These are phyloP conservation scores for Mormoops blainvillei DNA, from an alignment of 2,113 vertebrate genomes.

Conservation along the genomic window DNA sequence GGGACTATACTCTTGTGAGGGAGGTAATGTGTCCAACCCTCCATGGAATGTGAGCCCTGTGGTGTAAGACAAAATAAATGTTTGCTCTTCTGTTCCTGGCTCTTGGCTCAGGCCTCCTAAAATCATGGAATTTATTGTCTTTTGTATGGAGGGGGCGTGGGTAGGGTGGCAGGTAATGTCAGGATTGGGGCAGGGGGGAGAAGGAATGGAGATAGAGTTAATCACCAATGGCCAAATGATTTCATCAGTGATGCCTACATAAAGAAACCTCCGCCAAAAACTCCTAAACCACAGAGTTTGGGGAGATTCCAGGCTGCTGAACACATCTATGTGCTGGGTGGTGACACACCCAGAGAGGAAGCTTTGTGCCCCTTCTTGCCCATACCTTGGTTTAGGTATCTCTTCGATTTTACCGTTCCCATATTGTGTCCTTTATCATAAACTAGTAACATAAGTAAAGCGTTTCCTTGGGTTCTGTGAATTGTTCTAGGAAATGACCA, in stretches of 20 bases:
- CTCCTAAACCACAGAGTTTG: no score
- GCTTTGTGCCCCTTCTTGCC: not conserved
- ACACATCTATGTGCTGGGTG: not conserved
- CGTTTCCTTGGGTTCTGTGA: not conserved
- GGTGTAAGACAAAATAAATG: not conserved
- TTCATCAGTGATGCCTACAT: fast-evolving
- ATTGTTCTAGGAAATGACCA: not conserved
- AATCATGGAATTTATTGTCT: not conserved
- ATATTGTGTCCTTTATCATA: not conserved
- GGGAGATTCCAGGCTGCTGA: no score
- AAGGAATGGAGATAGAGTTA: not conserved
- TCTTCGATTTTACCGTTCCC: not conserved
- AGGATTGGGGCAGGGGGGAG: no score
- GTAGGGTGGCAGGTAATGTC: not conserved
- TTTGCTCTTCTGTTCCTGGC: not conserved
- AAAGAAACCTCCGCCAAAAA: not conserved
- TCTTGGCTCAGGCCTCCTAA: not conserved
- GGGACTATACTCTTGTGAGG: not conserved
- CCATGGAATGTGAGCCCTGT: not conserved
- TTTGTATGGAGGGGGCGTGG: not conserved
- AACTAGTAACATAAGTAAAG: not conserved
- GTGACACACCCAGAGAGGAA: not conserved
- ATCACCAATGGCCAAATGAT: not conserved
- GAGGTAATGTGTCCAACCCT: not conserved
- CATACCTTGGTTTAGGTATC: not conserved